Conservation (phyloP, 2,113 vertebrate species). For the Python bivittatus region DNA sequence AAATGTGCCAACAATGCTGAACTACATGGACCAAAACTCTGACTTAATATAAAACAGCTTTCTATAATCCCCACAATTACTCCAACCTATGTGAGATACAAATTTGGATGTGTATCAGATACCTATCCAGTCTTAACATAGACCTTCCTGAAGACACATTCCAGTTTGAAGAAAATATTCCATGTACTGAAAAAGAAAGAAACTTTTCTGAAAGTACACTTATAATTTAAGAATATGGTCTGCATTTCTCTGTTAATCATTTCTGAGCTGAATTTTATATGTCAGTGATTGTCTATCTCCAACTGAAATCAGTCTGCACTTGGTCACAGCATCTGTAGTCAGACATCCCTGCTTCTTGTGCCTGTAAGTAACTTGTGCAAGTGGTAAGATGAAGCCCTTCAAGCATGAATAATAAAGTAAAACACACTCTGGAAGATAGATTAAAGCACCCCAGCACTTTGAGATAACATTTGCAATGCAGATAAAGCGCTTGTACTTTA, state of each 20-base stretch:
- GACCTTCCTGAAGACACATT: conserved; percentile 1
- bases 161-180: conserved; percentile 26
- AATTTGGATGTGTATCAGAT: not conserved
- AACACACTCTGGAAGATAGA: conserved; percentile 60
- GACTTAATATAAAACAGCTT: not conserved
- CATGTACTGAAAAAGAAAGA: not conserved
- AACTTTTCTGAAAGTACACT: not conserved
- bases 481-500: conserved; percentile 66
- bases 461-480: conserved; percentile 69
- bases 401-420: conserved; percentile 62
- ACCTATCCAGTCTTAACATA: not conserved
- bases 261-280: conserved; percentile 46
- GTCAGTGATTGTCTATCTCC: conserved; percentile 38
- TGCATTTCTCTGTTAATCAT: conserved; percentile 29
- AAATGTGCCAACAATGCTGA: not conserved
- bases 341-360: conserved; percentile 33
- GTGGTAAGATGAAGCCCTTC: conserved; percentile 63
- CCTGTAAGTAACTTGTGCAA: conserved; percentile 53
- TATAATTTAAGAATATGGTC: conserved; percentile 11
- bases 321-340: conserved; percentile 37
- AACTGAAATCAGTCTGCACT: conserved; percentile 18
- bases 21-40: not conserved
- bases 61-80: not conserved
- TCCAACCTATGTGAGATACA: not conserved
- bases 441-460: conserved; percentile 65